Evolutionary conservation across 2,797 vertebrate genomes (phyloP).

Genomic region (Podarcis lilfordi): DNA sequence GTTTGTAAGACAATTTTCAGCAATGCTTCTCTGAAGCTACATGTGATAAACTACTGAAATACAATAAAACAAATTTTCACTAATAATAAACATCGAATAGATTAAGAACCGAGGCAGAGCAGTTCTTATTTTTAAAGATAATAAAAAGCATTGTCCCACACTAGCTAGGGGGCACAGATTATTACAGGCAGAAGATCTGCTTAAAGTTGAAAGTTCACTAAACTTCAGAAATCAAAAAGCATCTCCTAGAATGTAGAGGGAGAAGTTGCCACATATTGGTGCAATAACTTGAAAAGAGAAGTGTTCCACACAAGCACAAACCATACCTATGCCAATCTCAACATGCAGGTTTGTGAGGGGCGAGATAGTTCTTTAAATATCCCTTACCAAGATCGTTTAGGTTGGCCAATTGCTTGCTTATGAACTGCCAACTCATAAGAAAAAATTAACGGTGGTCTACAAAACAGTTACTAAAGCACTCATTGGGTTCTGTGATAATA

Average conservation of each 20-base stretch:
- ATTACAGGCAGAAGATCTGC: not conserved
- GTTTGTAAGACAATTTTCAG: not conserved
- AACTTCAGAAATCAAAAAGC: too few relatives aligned
- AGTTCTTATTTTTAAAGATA: not conserved
- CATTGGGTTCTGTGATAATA: too few relatives aligned
- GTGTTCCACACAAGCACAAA: not conserved
- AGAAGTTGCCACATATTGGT: too few relatives aligned
- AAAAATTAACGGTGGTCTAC: too few relatives aligned
- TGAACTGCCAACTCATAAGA: too few relatives aligned
- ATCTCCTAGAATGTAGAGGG: too few relatives aligned
- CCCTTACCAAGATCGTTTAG: not conserved
- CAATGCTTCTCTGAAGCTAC: not conserved
- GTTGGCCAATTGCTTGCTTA: not conserved
- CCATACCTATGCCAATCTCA: not conserved
- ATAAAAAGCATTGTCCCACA: too few relatives aligned
- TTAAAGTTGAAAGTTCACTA: too few relatives aligned
- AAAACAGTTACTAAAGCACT: too few relatives aligned
- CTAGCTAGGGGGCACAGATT: not conserved
- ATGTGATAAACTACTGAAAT: not conserved
- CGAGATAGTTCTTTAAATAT: not conserved
- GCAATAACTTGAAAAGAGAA: not conserved
- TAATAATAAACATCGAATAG: not conserved
- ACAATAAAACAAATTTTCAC: not conserved
- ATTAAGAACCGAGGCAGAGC: not conserved
- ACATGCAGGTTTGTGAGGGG: not conserved